Conservation (phyloP, 1,140 invertebrate genomes). For the Asobara japonica region DNA sequence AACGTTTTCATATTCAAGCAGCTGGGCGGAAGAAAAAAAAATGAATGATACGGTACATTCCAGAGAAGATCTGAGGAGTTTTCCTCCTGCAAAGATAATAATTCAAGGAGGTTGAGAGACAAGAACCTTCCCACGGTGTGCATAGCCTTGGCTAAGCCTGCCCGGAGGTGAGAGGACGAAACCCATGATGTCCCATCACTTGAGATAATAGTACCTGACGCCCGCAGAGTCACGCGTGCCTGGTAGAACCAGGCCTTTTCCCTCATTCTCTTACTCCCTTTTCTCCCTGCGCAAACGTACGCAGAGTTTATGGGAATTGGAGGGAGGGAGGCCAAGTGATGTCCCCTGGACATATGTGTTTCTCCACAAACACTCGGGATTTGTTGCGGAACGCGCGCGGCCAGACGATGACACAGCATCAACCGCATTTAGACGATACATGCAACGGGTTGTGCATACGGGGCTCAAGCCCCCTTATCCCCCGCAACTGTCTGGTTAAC, state of each 20-base stretch:
- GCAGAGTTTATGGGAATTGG: neutral
- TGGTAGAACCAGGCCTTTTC: neutral
- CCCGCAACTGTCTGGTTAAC: neutral
- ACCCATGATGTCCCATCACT: slow-evolving; percentile 25
- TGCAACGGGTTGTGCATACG: neutral
- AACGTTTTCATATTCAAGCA: neutral
- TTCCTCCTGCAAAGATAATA: slow-evolving; percentile 4
- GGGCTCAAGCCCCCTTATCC: neutral
- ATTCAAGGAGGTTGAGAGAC: neutral
- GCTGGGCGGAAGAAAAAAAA: too few relatives aligned
- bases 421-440: slow-evolving; percentile 44
- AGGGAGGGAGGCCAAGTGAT: slow-evolving; percentile 8
- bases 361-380: slow-evolving; percentile 23
- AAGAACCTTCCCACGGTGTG: slow-evolving; percentile 17
- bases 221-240: neutral
- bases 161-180: slow-evolving; percentile 7
- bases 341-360: slow-evolving; percentile 2
- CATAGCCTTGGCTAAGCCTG: slow-evolving; percentile 1
- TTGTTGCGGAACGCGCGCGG: slow-evolving; percentile 30
- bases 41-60: slow-evolving; percentile 3
- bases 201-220: slow-evolving; percentile 30
- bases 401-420: slow-evolving; percentile 50
- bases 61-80: neutral
- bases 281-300: neutral
- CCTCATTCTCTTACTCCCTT: neutral